Evolutionary conservation across 2,888 invertebrate species (phyloP), one percentile per base, ranked within the genome.

Genomic region (Meghimatium bilineatum): DNA sequence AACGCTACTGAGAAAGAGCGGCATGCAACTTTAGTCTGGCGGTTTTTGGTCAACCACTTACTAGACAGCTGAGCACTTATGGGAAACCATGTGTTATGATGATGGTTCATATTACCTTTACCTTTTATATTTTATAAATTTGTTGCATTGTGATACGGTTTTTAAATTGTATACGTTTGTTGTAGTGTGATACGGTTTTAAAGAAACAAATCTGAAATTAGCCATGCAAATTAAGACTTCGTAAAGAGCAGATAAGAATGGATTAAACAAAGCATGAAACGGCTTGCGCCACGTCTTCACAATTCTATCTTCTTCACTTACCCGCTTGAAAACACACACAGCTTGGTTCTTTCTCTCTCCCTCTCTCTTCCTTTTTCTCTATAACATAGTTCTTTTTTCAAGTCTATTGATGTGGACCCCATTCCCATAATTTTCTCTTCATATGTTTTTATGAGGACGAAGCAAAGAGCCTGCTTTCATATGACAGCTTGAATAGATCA

Each of bases 401-500:
- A 23, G 34, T 12, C 23, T 34, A 36, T 5, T 75, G 29, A 34
- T 17, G 20, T 1, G 29, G 17, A 8, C 52, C 23, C 20, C 23
- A 17, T 23, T 56, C 17, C 56, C 6, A 20, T 44, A 29, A 32
- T 23, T 34, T 52, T 34, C n/a, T 49, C 26, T 29, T 44, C 32
- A 17, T 74, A 32, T 34, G 38, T 38, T 71, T 38, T 38, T 38
- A 38, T 26, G n/a, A 0, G 26, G 29, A 38, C 2, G 26, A 26
- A 26, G 14, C 6, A 38, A 38, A 38, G n/a, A 36, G 20, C 71
- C 32, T 0, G 26, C 26, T 26, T 63, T 36, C 23, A 60, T 76
- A 76, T 76, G 76, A 76, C 76, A 76, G 76, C 60, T 36, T 76
- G 76, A 76, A 76, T 52, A 60, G 76, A 76, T 23, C 76, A 60